Evolutionary conservation across 2,797 vertebrate genomes (phyloP), one percentile per base, ranked within the genome.

Genomic region (Taeniopygia guttata): DNA sequence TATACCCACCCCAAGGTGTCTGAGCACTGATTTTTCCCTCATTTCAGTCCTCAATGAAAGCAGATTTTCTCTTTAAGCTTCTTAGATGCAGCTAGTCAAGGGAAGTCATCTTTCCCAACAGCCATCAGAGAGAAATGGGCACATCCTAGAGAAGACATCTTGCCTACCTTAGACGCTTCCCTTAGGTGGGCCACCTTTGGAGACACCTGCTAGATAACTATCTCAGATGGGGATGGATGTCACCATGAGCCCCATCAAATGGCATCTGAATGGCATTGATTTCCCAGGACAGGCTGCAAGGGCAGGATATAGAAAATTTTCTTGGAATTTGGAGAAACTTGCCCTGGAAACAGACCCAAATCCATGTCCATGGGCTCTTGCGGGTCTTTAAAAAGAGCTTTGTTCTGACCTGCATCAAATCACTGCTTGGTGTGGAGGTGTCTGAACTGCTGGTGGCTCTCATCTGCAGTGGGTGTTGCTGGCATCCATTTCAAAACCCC

Each of bases 241-340:
- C 56, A 54, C 8, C 1, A 0, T 0, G 2, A 66, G 10, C 16
- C 23, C 29, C 23, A 76, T 3, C 0, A 45, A 76, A 89, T 45
- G 18, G 26, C 29, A 70, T 13, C 36, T 82, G 51, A 32, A 76
- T 59, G 23, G 25, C 67, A 63, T 63, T 40, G 27, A 29, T 10
- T 73, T 40, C 16, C 34, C 1, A 1, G 25, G 16, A 5, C 27
- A 92, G 49, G n/a, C 16, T 81, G 34, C 69, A 86, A 81, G 40
- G 17, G 25, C 52, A 81, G 10, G 18, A 54, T 27, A 70, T 4
- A 7, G 7, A 13, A 12, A 23, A 14, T 70, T 67, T 81, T 30
- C 27, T 11, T 51, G 25, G 38, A 40, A 10, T 74, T 17, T 64
- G n/a, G 29, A 81, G 40, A 75, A 48, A 10, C 9, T 66, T 52